Base-by-base conservation (phyloP, 2,797 vertebrate species). In the Gobio occitaniae region DNA sequence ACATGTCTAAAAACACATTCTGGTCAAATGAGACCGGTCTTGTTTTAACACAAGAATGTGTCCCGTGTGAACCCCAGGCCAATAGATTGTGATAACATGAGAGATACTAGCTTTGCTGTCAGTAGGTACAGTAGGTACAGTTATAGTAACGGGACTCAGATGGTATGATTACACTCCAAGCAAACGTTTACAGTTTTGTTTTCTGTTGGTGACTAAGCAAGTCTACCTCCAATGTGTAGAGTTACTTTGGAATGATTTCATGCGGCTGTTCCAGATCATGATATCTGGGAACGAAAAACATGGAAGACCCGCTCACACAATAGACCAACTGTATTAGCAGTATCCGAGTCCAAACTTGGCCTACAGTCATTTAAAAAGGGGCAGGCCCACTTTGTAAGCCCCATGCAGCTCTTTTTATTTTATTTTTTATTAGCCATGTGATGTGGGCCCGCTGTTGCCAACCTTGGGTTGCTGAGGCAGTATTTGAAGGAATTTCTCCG, bases 181-280 rank as follows among this genome's bases (percentile, higher is more conserved):
- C 80, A 74, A 78, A 84, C 81, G 84, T 90, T 86, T 90, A 84
- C 87, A 81, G 76, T 25, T 78, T 86, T 59, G 82, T 86, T 90
- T 82, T 84, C 69, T 32, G 63, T 63, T 68, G 21, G 38, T 74
- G 56, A 82, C 50, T 59, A 44, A 68, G 47, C 71, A 70, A 74
- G 61, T 44, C 48, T 47, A 68, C 50, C 84, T 81, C 65, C 69
- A 54, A 80, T 54, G 25, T 10, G 11, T 69, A 6, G 1, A 25
- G 16, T 76, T 72, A 21, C 15, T 66, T 86, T 47, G 1, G 11
- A 41, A 63, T 44, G 21, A 72, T 65, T 48, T 48, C 32, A 32
- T 41, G 32, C 13, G 29, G 29, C 29, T 41, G n/a, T 72, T 72
- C 69, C 7, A 8, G 32, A 41, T 80, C 32, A 25, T 25, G 78